Base-by-base conservation (phyloP, 2,888 invertebrate species). In the Temnothorax ravouxi region DNA sequence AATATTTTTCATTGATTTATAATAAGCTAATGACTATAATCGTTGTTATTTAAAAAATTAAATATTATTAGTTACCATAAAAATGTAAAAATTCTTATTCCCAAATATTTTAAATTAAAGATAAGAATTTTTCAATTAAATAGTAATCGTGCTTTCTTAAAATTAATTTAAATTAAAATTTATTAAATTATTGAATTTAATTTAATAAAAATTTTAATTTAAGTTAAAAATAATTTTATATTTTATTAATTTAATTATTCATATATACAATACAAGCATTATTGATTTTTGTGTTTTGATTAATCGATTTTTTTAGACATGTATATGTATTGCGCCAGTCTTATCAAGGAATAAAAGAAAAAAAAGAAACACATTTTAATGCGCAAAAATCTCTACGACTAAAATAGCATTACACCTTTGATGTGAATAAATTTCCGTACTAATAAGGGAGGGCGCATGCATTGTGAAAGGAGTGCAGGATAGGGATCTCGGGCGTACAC, bases 401-500 rank as follows among this genome's bases (percentile, higher is more conserved):
- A n/a, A 84, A 85, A 85, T 80, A 85, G 21, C 62, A 9, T 80
- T 75, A 69, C 75, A 84, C 54, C 75, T 79, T 34, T 66, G 64
- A 80, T 59, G 61, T 44, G 76, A 85, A 76, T 74, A 76, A 59
- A 62, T 76, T 75, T 82, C 52, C 79, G 88, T 87, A 87, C 67
- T 86, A 80, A 71, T 69, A 79, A 75, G 29, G 54, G n/a, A 18
- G 52, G 25, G 54, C 75, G 66, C 61, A 25, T 41, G 34, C 29
- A 76, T 84, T 66, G 0, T 59, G 18, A 61, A 86, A 62, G 50
- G n/a, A 25, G 54, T 41, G 34, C 62, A 61, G 66, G 66, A 61
- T 56, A 64, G 11, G 21, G 13, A 38, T 64, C 59, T 52, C 44
- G 50, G 81, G 89, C 83, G 87, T 89, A 90, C 91, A 90, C 90